A percentile compares a stretch with the other conserved stretches of the same genome.
Conservation (phyloP, 2,888 invertebrate species). For the Microctonus aethiopoides region DNA sequence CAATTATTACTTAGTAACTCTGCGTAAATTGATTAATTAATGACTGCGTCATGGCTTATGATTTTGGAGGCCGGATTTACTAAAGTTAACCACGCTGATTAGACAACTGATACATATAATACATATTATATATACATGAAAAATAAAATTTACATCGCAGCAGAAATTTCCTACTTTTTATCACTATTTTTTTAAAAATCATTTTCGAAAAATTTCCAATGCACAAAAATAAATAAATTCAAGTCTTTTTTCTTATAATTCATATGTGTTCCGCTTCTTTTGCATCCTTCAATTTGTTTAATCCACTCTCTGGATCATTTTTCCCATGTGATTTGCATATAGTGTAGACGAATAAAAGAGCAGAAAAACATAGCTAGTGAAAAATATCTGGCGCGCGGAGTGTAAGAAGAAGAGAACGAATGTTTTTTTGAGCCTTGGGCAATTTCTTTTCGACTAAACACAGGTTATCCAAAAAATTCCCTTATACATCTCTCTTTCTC, state of each 20-base stretch:
- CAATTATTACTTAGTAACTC: slow-evolving; percentile 51
- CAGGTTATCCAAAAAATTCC: slow-evolving; percentile 57
- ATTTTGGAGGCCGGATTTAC: background rate
- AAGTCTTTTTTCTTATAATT: background rate
- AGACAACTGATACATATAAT: background rate
- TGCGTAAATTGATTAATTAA: slow-evolving; percentile 52
- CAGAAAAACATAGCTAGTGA: slow-evolving; percentile 48
- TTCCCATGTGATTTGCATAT: slow-evolving; percentile 60
- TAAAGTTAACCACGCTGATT: background rate
- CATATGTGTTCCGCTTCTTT: background rate
- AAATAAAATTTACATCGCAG: no score
- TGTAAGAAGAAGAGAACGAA: background rate
- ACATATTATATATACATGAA: no score
- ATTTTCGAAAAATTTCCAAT: no score
- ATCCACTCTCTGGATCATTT: background rate
- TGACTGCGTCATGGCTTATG: slow-evolving; percentile 36
- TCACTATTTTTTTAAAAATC: background rate
- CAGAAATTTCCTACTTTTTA: background rate
- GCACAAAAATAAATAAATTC: no score
- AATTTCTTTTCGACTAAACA: slow-evolving; percentile 55
- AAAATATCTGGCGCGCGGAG: background rate
- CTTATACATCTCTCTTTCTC: slow-evolving; percentile 42
- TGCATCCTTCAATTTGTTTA: slow-evolving; percentile 9
- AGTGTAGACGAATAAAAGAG: slow-evolving; percentile 51
- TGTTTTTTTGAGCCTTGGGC: slow-evolving; percentile 11